Evolutionary conservation across 2,797 vertebrate genomes (phyloP).

Genomic region (Gorsachius magnificus): DNA sequence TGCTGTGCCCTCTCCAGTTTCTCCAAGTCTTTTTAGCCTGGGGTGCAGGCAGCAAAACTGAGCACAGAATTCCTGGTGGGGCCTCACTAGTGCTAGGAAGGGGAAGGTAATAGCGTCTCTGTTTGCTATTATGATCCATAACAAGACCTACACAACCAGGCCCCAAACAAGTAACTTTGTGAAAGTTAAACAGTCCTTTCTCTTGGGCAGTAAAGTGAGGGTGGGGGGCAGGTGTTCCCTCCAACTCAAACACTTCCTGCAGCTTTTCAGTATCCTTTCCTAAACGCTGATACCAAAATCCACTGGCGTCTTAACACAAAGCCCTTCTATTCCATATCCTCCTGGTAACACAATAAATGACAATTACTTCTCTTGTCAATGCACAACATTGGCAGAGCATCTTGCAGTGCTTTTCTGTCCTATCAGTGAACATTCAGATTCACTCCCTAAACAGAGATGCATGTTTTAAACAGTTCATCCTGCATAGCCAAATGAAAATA

Average conservation of each 20-base stretch:
- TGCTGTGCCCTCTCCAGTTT: background rate
- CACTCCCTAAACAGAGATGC: background rate
- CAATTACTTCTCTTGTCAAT: background rate
- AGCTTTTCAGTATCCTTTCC: background rate
- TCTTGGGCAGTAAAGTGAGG: background rate
- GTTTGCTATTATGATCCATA: background rate
- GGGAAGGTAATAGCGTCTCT: background rate
- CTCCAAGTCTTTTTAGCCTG: background rate
- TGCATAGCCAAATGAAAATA: background rate
- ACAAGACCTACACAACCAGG: background rate
- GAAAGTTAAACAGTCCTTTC: background rate
- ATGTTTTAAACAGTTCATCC: background rate
- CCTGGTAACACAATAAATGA: background rate
- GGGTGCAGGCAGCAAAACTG: background rate
- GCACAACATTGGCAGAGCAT: background rate
- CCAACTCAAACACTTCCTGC: background rate
- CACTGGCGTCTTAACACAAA: background rate
- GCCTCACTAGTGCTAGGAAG: background rate
- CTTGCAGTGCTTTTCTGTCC: background rate
- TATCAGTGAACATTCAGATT: background rate
- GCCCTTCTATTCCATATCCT: background rate
- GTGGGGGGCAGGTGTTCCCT: background rate
- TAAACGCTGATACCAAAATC: background rate
- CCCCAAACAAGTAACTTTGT: background rate
- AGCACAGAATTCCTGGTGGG: background rate